A percentile compares a stretch with the other conserved stretches of the same genome.
Evolutionary conservation across 1,140 invertebrate genomes (phyloP).

Genomic region (Drosophila ambigua): DNA sequence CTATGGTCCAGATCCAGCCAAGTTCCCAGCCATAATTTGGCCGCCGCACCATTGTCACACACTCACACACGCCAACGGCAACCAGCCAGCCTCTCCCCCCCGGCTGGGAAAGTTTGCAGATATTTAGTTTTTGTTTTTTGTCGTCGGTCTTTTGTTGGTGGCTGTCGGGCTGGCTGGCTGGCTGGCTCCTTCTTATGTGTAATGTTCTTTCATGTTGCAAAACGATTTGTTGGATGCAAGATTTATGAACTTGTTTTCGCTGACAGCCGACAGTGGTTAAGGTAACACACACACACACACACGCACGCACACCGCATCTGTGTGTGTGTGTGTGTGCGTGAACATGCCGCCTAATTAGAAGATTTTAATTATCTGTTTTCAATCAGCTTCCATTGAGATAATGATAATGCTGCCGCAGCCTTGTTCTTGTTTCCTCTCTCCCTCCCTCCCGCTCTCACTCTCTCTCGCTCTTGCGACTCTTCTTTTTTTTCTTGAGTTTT

Average conservation of each 20-base stretch:
- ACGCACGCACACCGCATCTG: constrained; percentile 8
- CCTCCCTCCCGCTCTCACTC: neutral
- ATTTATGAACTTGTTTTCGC: constrained; percentile 83
- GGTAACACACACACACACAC: constrained; percentile 65
- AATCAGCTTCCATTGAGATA: constrained; percentile 80
- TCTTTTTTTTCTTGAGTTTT: neutral
- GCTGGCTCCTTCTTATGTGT: constrained; percentile 51
- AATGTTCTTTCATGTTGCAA: constrained; percentile 80
- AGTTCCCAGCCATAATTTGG: constrained; percentile 7
- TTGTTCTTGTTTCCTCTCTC: constrained; percentile 39
- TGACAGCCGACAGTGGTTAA: constrained; percentile 82
- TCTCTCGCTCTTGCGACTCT: constrained; percentile 11
- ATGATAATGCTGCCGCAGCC: constrained; percentile 65
- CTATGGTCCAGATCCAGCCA: too few species aligned
- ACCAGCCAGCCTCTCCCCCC: neutral
- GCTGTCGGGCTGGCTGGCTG: constrained; percentile 8
- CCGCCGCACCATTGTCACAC: constrained; percentile 34
- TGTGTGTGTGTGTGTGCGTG: constrained; percentile 69
- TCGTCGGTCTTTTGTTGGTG: constrained; percentile 25
- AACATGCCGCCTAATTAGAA: constrained; percentile 80
- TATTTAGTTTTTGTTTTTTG: constrained; percentile 41
- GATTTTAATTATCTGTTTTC: constrained; percentile 82
- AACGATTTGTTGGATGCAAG: constrained; percentile 82
- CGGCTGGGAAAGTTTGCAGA: constrained; percentile 38
- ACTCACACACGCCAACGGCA: neutral